Conservation (phyloP, 23 tunicate genomes). For the Styela plicata region DNA sequence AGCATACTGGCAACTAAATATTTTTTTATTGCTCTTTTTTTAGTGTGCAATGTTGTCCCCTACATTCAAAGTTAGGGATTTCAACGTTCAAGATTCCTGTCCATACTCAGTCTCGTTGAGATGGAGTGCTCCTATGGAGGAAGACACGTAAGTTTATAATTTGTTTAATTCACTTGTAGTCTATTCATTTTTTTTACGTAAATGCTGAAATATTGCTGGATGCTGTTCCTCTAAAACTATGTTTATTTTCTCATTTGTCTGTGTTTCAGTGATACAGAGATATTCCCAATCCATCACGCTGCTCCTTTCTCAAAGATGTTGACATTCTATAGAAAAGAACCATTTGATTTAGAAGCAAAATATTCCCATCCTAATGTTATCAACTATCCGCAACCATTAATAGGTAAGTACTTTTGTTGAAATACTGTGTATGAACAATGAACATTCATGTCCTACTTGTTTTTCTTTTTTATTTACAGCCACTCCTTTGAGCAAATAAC, state of each 20-base stretch:
- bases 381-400: constrained; percentile 47
- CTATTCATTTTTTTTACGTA: background rate
- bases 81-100: constrained; percentile 84
- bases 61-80: constrained; percentile 95
- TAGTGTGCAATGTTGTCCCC: constrained; percentile 99
- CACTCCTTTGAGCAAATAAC: too few species aligned
- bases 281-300: constrained; percentile 70
- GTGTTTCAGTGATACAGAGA: constrained; percentile 60
- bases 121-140: constrained; percentile 76
- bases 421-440: too few species aligned
- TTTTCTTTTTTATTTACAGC: too few species aligned
- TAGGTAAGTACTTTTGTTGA: too few species aligned
- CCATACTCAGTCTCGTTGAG: constrained; percentile 66
- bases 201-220: too few species aligned
- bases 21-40: background rate
- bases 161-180: background rate
- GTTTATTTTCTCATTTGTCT: constrained; percentile 2
- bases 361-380: constrained; percentile 53
- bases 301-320: constrained; percentile 83
- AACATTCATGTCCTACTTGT: too few species aligned
- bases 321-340: constrained; percentile 78
- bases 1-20: too few species aligned
- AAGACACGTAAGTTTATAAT: constrained; percentile 28
- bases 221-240: background rate
- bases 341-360: constrained; percentile 51